These are phyloP conservation scores for Dolichopus griseipennis DNA, from an alignment of 2,888 invertebrate genomes.

Conservation along the genomic window DNA sequence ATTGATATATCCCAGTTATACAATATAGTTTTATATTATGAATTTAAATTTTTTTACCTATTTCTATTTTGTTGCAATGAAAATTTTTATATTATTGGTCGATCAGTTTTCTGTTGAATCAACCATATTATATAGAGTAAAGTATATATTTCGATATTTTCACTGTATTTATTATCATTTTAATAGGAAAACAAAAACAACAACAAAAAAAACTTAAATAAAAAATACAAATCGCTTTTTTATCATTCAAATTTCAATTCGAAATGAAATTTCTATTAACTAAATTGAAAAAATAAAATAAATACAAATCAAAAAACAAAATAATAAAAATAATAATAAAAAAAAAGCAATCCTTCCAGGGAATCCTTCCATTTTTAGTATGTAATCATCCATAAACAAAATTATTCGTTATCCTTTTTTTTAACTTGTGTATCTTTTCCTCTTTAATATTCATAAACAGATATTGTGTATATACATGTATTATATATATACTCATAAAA, in stretches of 20 bases:
- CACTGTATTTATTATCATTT: not conserved
- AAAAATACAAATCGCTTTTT: not conserved
- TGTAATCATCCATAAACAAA: constrained; percentile 6
- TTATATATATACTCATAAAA: not conserved
- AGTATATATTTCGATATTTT: not conserved
- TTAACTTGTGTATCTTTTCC: no score
- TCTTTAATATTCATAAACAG: not conserved
- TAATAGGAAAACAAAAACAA: not conserved
- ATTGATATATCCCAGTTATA: no score
- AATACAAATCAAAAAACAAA: not conserved
- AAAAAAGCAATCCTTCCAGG: not conserved
- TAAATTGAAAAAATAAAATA: not conserved
- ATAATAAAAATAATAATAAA: not conserved
- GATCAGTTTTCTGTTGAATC: not conserved
- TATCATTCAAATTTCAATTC: constrained; percentile 4
- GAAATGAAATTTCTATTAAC: constrained; percentile 2
- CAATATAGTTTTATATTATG: no score
- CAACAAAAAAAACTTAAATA: not conserved
- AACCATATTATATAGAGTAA: not conserved
- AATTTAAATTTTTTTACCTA: no score
- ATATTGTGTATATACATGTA: not conserved
- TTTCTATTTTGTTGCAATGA: no score
- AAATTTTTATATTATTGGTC: no score
- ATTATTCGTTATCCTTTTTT: not conserved
- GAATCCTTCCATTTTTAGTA: not conserved